Percentiles rank a stretch among this genome's conserved stretches.
Evolutionary conservation across 2,113 vertebrate species (phyloP).

Genomic region (Pedetes capensis): DNA sequence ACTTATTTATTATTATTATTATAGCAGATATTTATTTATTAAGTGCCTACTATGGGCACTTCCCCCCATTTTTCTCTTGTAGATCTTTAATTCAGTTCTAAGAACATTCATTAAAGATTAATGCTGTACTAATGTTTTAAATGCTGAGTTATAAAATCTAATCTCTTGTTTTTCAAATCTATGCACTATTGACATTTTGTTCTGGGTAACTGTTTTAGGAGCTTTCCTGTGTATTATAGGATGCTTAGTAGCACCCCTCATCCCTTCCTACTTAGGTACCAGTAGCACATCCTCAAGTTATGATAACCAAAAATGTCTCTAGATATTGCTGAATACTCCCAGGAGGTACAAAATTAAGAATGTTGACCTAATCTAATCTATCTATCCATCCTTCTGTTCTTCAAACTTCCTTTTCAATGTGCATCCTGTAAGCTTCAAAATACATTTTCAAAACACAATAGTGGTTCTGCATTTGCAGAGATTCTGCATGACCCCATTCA

Average conservation of each 20-base stretch:
- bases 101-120: background rate
- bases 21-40: too few species aligned
- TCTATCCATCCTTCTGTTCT: background rate
- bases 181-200: background rate
- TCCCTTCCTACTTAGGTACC: background rate
- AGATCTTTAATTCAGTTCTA: conserved; percentile 4
- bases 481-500: background rate
- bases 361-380: background rate
- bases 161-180: background rate
- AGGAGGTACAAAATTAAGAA: background rate
- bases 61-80: background rate
- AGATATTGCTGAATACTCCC: background rate
- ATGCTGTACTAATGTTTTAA: background rate
- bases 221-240: background rate
- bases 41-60: background rate
- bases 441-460: background rate
- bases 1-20: too few species aligned
- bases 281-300: background rate
- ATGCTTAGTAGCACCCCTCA: background rate
- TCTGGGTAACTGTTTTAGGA: background rate
- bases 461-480: background rate
- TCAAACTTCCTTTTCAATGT: background rate
- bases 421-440: conserved; percentile 4
- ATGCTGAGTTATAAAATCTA: background rate
- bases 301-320: background rate